Evolutionary conservation across 2,797 vertebrate species (phyloP).

Genomic region (Anguilla anguilla): DNA sequence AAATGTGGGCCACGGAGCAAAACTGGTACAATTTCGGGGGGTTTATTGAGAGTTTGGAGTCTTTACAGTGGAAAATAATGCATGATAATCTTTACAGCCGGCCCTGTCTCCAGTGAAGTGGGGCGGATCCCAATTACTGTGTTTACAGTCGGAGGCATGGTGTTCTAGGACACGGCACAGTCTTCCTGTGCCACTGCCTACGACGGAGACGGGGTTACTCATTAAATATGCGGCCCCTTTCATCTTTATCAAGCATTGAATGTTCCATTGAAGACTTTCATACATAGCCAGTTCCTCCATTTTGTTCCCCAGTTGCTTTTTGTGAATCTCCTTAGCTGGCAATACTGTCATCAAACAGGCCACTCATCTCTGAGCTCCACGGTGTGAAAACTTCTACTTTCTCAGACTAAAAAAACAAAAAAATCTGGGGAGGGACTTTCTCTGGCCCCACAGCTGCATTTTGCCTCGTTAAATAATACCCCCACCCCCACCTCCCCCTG

Average conservation of each 20-base stretch:
- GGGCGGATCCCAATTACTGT: slow-evolving; percentile 31
- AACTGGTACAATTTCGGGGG: slow-evolving; percentile 12
- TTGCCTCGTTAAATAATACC: slow-evolving; percentile 13
- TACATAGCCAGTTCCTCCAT: slow-evolving; percentile 43
- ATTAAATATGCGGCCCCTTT: slow-evolving; percentile 64
- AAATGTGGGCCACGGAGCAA: slow-evolving; percentile 7
- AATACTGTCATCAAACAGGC: slow-evolving; percentile 63
- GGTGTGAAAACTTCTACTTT: slow-evolving; percentile 67
- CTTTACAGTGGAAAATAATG: slow-evolving; percentile 22
- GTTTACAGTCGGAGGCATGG: slow-evolving; percentile 49
- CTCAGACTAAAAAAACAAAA: slow-evolving; percentile 53
- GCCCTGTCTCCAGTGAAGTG: neutral
- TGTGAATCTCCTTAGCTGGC: slow-evolving; percentile 65
- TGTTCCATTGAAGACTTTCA: slow-evolving; percentile 41
- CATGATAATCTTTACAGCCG: slow-evolving; percentile 14
- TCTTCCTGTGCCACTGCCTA: slow-evolving; percentile 43
- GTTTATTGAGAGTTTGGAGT: slow-evolving; percentile 18
- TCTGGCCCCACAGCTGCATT: slow-evolving; percentile 27
- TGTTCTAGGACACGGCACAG: slow-evolving; percentile 42
- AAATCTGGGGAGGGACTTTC: slow-evolving; percentile 45
- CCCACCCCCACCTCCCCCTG: slow-evolving; percentile 26
- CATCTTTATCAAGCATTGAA: slow-evolving; percentile 62
- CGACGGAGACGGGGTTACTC: slow-evolving; percentile 57
- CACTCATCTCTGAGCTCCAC: slow-evolving; percentile 63
- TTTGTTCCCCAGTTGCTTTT: slow-evolving; percentile 44